These are phyloP conservation scores for Pogonomyrmex barbatus DNA, from an alignment of 1,140 invertebrate genomes.

Conservation along the genomic window DNA sequence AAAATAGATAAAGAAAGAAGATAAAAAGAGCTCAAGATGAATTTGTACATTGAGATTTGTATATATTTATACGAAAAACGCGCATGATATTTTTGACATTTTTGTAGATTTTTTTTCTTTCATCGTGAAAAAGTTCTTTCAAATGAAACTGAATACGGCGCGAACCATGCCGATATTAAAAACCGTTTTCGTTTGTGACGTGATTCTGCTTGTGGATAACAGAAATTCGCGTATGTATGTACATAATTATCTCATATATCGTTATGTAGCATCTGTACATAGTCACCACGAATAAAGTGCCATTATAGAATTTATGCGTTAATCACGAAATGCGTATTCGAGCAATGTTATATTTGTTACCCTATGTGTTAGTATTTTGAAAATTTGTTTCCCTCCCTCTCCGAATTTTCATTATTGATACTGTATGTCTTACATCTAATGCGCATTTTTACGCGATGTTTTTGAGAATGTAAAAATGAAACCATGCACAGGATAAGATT, in stretches of 20 bases:
- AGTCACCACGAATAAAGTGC: constrained; percentile 81
- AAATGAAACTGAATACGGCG: constrained; percentile 1
- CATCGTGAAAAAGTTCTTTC: constrained; percentile 31
- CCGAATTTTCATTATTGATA: not conserved
- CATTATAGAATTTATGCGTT: constrained; percentile 71
- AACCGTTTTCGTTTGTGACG: constrained; percentile 29
- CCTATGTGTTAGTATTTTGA: not conserved
- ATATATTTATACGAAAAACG: constrained; percentile 73
- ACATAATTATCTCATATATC: constrained; percentile 69
- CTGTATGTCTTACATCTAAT: not conserved
- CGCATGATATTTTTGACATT: constrained; percentile 52
- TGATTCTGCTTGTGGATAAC: constrained; percentile 58
- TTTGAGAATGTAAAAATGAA: constrained; percentile 24
- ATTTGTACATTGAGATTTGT: constrained; percentile 77
- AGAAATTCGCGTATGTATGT: constrained; percentile 73
- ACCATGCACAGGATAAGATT: constrained; percentile 73
- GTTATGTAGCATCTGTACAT: constrained; percentile 78
- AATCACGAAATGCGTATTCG: not conserved
- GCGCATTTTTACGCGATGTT: no score
- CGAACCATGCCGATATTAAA: constrained; percentile 51
- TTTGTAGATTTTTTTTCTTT: constrained; percentile 65
- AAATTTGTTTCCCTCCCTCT: not conserved
- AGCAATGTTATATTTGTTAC: not conserved
- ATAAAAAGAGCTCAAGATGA: constrained; percentile 18
- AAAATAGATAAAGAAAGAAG: not conserved